Evolutionary conservation across 2,113 vertebrate genomes (phyloP), one percentile per base, ranked within the genome.

Genomic region (Pygoscelis antarcticus): DNA sequence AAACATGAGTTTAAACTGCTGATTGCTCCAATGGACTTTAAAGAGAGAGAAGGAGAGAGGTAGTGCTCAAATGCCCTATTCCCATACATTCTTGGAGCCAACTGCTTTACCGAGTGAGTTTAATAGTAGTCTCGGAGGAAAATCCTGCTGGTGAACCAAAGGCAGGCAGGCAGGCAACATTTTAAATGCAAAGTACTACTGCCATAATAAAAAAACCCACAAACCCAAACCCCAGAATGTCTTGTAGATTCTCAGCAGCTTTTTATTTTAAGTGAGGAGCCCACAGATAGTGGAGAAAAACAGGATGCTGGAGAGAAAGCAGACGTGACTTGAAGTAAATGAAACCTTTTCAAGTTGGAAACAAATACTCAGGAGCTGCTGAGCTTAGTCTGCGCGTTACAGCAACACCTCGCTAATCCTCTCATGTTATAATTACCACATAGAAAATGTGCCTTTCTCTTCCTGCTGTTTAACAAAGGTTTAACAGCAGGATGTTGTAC

Each of bases 361-460:
- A 25, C 49, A 77, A 81, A 38, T 19, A 47, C 19, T 10, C 25
- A 52, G 47, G 60, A 92, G 86, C 57, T 92, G 86, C 61, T 71
- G 80, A 64, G 49, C 4, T 55, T 19, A n/a, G 72, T 10, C 76
- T 93, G 60, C n/a, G 11, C 0, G 0, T 83, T 66, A 34, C 34
- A 62, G n/a, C 64, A 49, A 58, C 54, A n/a, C 65, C 80, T 91
- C 0, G 0, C 51, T 92, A 49, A 91, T 78, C 40, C 34, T 75
- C 6, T 30, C 27, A 1, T 0, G 0, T 46, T 40, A 16, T 36
- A 79, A 78, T 75, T 66, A 11, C 77, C 26, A 2, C 7, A 5
- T 4, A 34, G 88, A 44, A 90, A 90, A 78, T 8, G 38, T 44
- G 44, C 29, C 36, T 13, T 58, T 52, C 60, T 80, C n/a, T 54